Conservation (phyloP, 2,113 vertebrate species). For the crab-eating macaque (Macaca fascicularis) region T2T-MFA8v1.1 NC_088380.1:176455001-176455500, state of each 20-base stretch:
- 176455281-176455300: not conserved
- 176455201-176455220: no score
- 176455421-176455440: not conserved
- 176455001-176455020: no score
- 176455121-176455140: no score
- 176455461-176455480: not conserved
- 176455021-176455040: no score
- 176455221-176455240: no score
- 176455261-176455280: no score
- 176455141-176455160: no score
- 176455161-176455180: no score
- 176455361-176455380: not conserved
- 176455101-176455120: no score
- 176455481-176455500: not conserved
- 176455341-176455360: not conserved
- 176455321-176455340: not conserved
- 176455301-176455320: not conserved
- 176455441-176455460: not conserved
- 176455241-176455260: no score
- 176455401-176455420: not conserved
- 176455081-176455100: not conserved
- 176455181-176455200: no score
- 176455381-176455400: not conserved
- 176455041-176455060: not conserved
- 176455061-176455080: not conserved